A percentile compares a stretch with the other conserved stretches of the same genome.
Conservation (phyloP, 92 coral and sea anemone species). For the Siderastrea radians region DNA sequence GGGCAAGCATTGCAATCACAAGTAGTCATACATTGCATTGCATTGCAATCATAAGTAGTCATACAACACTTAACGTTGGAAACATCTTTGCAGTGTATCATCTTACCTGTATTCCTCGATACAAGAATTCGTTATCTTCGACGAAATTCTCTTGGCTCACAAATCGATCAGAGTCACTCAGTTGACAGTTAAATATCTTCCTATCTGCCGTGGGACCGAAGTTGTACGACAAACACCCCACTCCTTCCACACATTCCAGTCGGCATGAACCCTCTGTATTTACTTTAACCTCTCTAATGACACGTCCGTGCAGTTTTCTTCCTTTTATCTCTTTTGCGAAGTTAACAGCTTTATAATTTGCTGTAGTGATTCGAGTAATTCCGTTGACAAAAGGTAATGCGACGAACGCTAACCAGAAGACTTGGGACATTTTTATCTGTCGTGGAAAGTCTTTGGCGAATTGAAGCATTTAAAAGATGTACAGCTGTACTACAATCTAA, state of each 20-base stretch:
- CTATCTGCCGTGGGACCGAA: background rate
- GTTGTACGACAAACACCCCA: constrained; percentile 33
- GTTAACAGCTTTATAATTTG: constrained; percentile 1
- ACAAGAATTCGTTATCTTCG: background rate
- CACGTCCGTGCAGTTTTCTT: constrained; percentile 4
- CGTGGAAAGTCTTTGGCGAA: too few species aligned
- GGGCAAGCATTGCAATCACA: too few species aligned
- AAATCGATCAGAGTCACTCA: constrained; percentile 42
- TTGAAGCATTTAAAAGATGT: too few species aligned
- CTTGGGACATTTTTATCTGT: background rate
- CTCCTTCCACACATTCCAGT: constrained; percentile 1
- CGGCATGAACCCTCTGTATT: background rate
- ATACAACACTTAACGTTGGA: too few species aligned
- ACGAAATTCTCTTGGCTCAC: background rate
- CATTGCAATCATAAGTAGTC: background rate
- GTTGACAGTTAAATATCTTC: background rate
- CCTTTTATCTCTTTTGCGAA: constrained; percentile 11
- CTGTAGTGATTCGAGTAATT: background rate
- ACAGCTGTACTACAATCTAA: too few species aligned
- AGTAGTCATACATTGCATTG: too few species aligned
- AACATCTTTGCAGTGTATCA: too few species aligned
- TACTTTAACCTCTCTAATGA: background rate
- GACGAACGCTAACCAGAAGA: background rate
- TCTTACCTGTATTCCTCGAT: constrained; percentile 33
- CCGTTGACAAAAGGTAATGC: background rate